Evolutionary conservation across 2,113 vertebrate species (phyloP).

Genomic region (Halichoeres trimaculatus): DNA sequence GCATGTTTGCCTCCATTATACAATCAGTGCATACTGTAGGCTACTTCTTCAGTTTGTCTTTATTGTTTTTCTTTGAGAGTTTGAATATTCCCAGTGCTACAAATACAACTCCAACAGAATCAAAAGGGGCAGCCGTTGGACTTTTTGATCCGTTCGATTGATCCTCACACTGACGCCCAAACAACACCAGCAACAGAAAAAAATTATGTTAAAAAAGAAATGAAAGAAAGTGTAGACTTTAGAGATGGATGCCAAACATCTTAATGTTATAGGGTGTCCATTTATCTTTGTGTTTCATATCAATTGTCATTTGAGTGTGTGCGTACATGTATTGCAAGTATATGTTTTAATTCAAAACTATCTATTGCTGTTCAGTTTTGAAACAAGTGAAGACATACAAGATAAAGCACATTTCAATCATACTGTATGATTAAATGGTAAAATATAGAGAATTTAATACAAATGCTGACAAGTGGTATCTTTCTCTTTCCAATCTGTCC

Average conservation of each 20-base stretch:
- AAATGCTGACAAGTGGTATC: constrained; percentile 71
- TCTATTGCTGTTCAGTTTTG: constrained; percentile 73
- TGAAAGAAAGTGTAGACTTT: constrained; percentile 12
- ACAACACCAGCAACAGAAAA: not conserved
- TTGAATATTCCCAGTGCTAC: constrained; percentile 63
- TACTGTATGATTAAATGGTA: constrained; percentile 52
- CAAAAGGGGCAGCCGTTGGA: constrained; percentile 28
- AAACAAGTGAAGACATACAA: constrained; percentile 44
- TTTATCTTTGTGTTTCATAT: constrained; percentile 11
- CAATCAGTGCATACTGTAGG: constrained; percentile 55
- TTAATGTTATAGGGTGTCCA: constrained; percentile 5
- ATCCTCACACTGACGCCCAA: constrained; percentile 13
- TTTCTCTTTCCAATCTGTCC: constrained; percentile 52
- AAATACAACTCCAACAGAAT: constrained; percentile 54
- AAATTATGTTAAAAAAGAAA: constrained; percentile 66
- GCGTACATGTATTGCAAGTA: constrained; percentile 52
- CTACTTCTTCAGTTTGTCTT: constrained; percentile 35
- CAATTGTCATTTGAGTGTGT: constrained; percentile 1
- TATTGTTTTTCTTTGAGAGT: constrained; percentile 22
- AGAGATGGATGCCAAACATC: constrained; percentile 20
- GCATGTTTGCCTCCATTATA: constrained; percentile 51
- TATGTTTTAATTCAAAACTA: constrained; percentile 39
- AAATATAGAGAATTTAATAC: constrained; percentile 60
- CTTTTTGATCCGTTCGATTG: constrained; percentile 12
- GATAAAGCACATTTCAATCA: constrained; percentile 66